Evolutionary conservation across 2,113 vertebrate species (phyloP).

Genomic region (Datnioides undecimradiatus): DNA sequence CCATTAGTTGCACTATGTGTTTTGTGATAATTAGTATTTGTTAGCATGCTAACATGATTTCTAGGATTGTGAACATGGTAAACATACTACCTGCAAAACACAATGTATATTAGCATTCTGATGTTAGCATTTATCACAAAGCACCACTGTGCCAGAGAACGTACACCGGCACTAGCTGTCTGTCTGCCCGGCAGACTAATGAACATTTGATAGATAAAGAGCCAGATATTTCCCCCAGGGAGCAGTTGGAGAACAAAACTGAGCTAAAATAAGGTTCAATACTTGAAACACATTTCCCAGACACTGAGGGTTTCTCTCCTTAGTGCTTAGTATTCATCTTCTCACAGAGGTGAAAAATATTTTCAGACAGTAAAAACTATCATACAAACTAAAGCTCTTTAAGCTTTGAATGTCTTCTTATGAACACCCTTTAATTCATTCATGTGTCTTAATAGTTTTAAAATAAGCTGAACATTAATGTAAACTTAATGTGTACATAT

Average conservation of each 20-base stretch:
- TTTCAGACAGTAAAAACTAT: not conserved
- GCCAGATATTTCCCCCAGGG: not conserved
- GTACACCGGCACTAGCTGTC: too few relatives aligned
- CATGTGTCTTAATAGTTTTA: slow-evolving; percentile 2
- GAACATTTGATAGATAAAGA: not conserved
- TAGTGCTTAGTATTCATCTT: too few relatives aligned
- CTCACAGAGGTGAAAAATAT: not conserved
- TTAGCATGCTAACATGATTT: too few relatives aligned
- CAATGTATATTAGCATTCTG: not conserved
- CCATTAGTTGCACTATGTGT: too few relatives aligned
- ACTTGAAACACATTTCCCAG: not conserved
- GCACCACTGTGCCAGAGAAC: not conserved
- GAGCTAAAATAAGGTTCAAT: not conserved
- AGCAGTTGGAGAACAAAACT: not conserved
- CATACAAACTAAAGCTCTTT: not conserved
- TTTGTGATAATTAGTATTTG: too few relatives aligned
- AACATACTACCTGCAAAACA: not conserved
- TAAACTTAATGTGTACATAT: not conserved
- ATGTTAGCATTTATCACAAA: not conserved
- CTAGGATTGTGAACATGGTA: not conserved
- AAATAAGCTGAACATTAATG: slow-evolving; percentile 9
- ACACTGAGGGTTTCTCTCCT: too few relatives aligned
- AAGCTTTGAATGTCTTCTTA: not conserved
- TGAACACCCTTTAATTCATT: not conserved
- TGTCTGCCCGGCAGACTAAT: too few relatives aligned